Evolutionary conservation across 2,888 invertebrate species (phyloP).

Genomic region (Philereme transversata): DNA sequence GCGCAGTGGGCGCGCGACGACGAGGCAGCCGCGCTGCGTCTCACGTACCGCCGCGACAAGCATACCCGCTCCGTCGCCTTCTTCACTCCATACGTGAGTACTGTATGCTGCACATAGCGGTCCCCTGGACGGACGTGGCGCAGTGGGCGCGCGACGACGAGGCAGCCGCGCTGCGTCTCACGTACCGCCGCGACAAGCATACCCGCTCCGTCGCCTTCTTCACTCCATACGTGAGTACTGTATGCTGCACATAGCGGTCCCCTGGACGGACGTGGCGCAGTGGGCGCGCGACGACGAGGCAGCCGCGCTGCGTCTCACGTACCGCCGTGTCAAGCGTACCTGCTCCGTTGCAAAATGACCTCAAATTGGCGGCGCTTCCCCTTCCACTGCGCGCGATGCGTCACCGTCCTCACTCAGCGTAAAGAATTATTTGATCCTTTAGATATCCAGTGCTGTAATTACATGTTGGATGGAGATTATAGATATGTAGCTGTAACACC

Average conservation of each 20-base stretch:
- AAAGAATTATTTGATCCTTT: too few species aligned
- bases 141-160: constrained; percentile 96
- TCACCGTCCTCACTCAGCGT: too few species aligned
- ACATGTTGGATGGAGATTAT: too few species aligned
- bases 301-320: constrained; percentile 95
- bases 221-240: constrained; percentile 68
- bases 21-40: constrained; percentile 95
- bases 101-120: constrained; percentile 88
- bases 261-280: constrained; percentile 92
- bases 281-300: constrained; percentile 97
- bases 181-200: constrained; percentile 84
- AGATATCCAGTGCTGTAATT: too few species aligned
- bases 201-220: constrained; percentile 62
- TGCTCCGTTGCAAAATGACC: too few species aligned
- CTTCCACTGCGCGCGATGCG: too few species aligned
- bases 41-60: constrained; percentile 87
- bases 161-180: constrained; percentile 94
- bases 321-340: constrained; percentile 79
- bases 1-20: constrained; percentile 95
- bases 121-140: constrained; percentile 92
- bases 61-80: constrained; percentile 61
- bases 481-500: too few species aligned
- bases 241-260: constrained; percentile 90
- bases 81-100: constrained; percentile 70
- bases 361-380: too few species aligned